Base-by-base conservation (phyloP, 2,113 vertebrate species). In the Siniperca knerii region DNA sequence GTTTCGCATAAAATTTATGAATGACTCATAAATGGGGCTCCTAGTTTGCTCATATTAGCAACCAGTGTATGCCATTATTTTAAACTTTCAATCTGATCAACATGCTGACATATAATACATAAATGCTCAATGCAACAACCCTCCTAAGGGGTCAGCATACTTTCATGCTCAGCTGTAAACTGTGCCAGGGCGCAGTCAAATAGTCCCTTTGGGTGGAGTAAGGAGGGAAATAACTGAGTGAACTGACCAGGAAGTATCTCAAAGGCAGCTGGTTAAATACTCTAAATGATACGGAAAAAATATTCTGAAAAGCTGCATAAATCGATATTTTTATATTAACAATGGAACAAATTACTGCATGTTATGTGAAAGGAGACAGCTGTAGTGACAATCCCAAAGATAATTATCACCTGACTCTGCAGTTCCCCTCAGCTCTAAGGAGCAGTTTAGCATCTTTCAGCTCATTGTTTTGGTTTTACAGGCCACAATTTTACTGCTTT, bases 51-150 rank as follows among this genome's bases (percentile, higher is more conserved):
- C 57, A 25, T 65, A 77, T 83, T 82, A 68, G 61, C 65, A 72
- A 9, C 20, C 66, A 65, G 50, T 40, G 35, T 78, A 75, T 61
- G 65, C 81, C 77, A 87, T 88, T 60, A 58, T 72, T 76, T 80
- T 29, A 71, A 84, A 48, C 44, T 83, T 89, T 87, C 81, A 82
- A 86, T 89, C 79, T 77, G 74, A 89, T 83, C 66, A 70, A 57
- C 65, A 78, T 54, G 72, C 76, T 77, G 60, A 73, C 29, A 70
- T 74, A 6, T 79, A 15, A 70, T 81, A 77, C 40, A 13, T 61
- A 88, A 90, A 69, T 42, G 11, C 29, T 29, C 54, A 57, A 16
- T 64, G 42, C n/a, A 70, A 4, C 67, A 74, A 15, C 2, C 64
- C 52, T 11, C 21, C 20, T 46, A n/a, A 80, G 60, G 55, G 61